Evolutionary conservation across 2,113 vertebrate species (phyloP).

Genomic region (Pachypanchax playfairii): DNA sequence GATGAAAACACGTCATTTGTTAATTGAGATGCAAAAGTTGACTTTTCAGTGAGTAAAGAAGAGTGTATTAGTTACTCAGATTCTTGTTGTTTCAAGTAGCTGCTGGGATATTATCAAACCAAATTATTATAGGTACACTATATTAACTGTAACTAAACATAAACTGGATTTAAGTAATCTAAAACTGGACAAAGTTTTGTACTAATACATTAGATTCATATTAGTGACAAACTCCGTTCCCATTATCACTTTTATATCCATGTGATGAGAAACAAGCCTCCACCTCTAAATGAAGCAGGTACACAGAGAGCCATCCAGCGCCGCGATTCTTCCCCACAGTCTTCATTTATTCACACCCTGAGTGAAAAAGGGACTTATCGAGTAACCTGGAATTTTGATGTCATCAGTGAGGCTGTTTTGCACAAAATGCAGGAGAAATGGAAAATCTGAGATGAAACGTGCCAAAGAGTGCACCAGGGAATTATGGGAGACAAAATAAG

Average conservation of each 20-base stretch:
- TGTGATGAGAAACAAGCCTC: slow-evolving; percentile 20
- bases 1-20: too few species aligned
- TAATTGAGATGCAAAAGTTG: too few species aligned
- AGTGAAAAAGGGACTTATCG: slow-evolving; percentile 30
- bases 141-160: neutral
- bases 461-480: slow-evolving; percentile 1
- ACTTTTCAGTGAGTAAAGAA: too few species aligned
- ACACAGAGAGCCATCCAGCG: slow-evolving; percentile 34
- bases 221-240: slow-evolving; percentile 1
- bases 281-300: slow-evolving; percentile 31
- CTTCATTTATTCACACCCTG: slow-evolving; percentile 44
- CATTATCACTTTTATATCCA: slow-evolving; percentile 41
- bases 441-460: slow-evolving; percentile 8
- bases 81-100: neutral
- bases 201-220: neutral
- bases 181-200: slow-evolving; percentile 1
- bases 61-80: neutral
- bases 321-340: slow-evolving; percentile 12
- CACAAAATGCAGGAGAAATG: slow-evolving; percentile 28
- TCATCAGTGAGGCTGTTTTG: slow-evolving; percentile 28
- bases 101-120: neutral
- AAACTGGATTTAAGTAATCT: neutral
- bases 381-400: slow-evolving; percentile 39
- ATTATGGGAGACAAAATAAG: slow-evolving; percentile 11
- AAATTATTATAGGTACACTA: neutral